Evolutionary conservation across 2,888 invertebrate species (phyloP).

Genomic region (Stramonita haemastoma): DNA sequence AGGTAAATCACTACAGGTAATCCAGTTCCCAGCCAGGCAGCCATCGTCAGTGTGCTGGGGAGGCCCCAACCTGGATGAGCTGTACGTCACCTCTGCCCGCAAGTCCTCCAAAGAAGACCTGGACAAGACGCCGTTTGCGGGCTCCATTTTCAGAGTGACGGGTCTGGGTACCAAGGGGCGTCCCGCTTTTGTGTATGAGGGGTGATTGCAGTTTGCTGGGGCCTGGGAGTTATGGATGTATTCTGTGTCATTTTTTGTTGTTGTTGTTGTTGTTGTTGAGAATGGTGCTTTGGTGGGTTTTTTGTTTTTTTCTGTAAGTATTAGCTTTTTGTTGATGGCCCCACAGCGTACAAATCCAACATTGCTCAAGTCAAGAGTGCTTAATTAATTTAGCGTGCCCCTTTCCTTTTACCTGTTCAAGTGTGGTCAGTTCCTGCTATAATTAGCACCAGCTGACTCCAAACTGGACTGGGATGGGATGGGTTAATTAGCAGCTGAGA

Average conservation of each 20-base stretch:
- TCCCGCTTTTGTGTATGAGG: conserved; percentile 52
- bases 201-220: conserved; percentile 3
- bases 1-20: conserved; percentile 80
- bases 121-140: conserved; percentile 63
- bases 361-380: too few relatives aligned
- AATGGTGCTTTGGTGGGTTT: neutral
- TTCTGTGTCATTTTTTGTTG: neutral
- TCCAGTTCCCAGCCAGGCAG: conserved; percentile 83
- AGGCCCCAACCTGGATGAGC: conserved; percentile 82
- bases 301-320: neutral
- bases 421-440: too few relatives aligned
- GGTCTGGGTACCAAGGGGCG: conserved; percentile 71
- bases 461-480: too few relatives aligned
- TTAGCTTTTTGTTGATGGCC: neutral
- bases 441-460: too few relatives aligned
- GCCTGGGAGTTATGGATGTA: neutral
- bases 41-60: conserved; percentile 88
- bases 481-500: neutral
- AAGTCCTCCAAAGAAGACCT: conserved; percentile 78
- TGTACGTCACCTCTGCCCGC: conserved; percentile 84
- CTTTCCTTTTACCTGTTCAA: too few relatives aligned
- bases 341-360: too few relatives aligned
- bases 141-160: conserved; percentile 73
- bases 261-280: neutral
- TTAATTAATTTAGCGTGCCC: too few relatives aligned